Evolutionary conservation across 1,140 invertebrate species (phyloP).

Genomic region (Panagrolaimus sp.): DNA sequence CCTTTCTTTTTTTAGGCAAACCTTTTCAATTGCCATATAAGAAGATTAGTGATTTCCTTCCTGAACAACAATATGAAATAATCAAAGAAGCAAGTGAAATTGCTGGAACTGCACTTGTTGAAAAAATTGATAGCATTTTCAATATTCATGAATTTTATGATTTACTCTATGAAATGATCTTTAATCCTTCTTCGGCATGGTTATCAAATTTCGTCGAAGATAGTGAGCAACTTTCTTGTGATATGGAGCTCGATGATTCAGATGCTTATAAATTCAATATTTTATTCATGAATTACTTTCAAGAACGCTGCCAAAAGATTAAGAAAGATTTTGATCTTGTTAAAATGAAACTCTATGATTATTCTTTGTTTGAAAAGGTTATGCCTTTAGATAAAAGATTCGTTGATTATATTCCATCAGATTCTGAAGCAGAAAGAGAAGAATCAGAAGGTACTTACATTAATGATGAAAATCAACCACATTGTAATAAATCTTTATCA

Average conservation of each 20-base stretch:
- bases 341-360: neutral
- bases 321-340: neutral
- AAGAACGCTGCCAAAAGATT: neutral
- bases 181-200: neutral
- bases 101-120: neutral
- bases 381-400: neutral
- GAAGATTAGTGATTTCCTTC: too few species aligned
- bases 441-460: neutral
- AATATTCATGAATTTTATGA: conserved; percentile 13
- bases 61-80: neutral
- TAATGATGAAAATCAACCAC: too few species aligned
- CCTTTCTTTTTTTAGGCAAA: too few species aligned
- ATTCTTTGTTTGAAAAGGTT: neutral
- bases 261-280: neutral
- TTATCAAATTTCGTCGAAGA: neutral
- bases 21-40: too few species aligned
- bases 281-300: neutral
- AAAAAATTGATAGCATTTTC: conserved; percentile 10
- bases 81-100: neutral
- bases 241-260: neutral
- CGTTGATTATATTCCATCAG: neutral
- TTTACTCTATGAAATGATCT: conserved; percentile 1
- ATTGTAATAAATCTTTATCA: too few species aligned
- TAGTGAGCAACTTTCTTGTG: neutral
- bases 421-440: neutral